phyloP scores from a whole-genome alignment of 2,113 vertebrate species.

The Chaetops frenatus region DNA sequence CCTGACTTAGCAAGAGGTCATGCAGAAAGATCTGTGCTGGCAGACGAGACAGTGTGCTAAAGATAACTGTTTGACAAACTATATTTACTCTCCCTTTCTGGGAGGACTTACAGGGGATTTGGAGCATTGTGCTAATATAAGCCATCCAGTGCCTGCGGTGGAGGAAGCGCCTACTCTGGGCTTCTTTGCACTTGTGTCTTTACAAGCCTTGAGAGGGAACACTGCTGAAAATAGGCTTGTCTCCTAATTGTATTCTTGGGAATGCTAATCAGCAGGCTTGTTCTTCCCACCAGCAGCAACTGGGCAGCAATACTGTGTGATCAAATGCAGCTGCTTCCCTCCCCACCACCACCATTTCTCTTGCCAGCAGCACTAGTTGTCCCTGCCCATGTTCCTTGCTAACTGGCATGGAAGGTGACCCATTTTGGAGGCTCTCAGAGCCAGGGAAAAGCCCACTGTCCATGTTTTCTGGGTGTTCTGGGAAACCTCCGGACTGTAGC shows the following conservation, averaged over 20 bases:
- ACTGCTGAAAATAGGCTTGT: constrained; percentile 24
- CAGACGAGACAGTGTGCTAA: constrained; percentile 57
- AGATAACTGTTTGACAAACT: constrained; percentile 61
- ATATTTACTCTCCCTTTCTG: constrained; percentile 64
- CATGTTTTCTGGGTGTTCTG: not conserved
- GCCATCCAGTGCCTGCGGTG: constrained; percentile 20
- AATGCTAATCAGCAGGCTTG: constrained; percentile 1
- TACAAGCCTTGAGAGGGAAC: constrained; percentile 20
- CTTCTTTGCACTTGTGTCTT: constrained; percentile 31
- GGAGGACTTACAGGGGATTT: constrained; percentile 65
- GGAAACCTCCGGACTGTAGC: not conserved
- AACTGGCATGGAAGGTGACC: not conserved
- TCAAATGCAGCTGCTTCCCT: not conserved
- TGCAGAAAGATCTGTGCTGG: constrained; percentile 49
- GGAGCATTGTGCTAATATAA: constrained; percentile 59
- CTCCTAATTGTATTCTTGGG: constrained; percentile 41
- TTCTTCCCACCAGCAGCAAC: constrained; percentile 24
- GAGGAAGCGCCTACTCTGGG: constrained; percentile 1
- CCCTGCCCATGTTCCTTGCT: not conserved
- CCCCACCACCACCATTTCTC: not conserved
- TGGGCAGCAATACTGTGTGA: not conserved
- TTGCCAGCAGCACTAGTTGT: not conserved
- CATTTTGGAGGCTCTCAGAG: not conserved
- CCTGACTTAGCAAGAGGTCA: constrained; percentile 59
- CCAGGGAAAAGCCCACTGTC: not conserved